These are phyloP conservation scores for Protobothrops mucrosquamatus DNA, from an alignment of 2,113 vertebrate species.

Conservation along the genomic window DNA sequence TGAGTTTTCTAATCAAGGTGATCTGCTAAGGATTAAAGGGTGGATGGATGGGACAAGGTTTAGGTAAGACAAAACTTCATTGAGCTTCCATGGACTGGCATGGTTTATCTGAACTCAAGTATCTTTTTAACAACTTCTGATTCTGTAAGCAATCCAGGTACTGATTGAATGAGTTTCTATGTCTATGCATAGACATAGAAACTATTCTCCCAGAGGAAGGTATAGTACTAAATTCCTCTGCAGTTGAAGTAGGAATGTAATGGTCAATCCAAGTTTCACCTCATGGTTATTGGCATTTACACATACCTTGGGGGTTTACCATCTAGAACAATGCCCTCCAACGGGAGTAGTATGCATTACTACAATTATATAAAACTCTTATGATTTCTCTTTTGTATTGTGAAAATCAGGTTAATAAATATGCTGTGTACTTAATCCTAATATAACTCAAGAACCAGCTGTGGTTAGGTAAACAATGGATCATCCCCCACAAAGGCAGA, in stretches of 20 bases:
- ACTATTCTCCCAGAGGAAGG: background rate
- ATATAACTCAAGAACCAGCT: no score
- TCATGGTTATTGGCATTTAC: background rate
- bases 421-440: no score
- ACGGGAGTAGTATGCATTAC: no score
- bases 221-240: background rate
- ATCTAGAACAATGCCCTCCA: no score
- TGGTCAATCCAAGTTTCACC: no score
- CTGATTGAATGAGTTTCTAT: background rate
- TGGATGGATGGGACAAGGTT: background rate
- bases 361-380: no score
- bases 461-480: no score
- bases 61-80: background rate
- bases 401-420: no score
- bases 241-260: background rate
- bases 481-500: no score
- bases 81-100: background rate
- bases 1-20: background rate
- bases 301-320: background rate
- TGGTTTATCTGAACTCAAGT: background rate
- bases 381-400: no score
- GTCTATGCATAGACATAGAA: background rate
- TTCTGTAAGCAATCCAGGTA: background rate
- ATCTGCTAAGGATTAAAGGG: background rate
- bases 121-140: background rate